Evolutionary conservation across 2,113 vertebrate species (phyloP).

Genomic region (Sorex fumeus): DNA sequence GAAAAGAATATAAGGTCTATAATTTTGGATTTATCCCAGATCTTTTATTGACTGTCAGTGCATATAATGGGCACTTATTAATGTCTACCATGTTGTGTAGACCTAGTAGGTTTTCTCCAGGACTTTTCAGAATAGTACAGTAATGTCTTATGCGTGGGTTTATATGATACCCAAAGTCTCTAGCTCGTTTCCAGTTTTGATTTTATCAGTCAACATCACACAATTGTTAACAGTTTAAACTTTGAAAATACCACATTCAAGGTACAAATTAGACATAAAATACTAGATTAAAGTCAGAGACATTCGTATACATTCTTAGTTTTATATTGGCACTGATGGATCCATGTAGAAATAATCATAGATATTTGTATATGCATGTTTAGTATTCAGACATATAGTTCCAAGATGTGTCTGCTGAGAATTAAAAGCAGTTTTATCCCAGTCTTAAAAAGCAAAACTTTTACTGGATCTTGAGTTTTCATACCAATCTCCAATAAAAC

Average conservation of each 20-base stretch:
- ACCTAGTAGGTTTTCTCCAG: neutral
- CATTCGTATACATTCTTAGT: neutral
- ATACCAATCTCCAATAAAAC: neutral
- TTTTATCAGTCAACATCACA: neutral
- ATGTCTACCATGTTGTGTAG: neutral
- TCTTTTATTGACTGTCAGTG: conserved; percentile 17
- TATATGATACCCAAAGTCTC: neutral
- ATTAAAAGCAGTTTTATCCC: neutral
- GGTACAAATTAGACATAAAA: neutral
- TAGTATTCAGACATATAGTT: neutral
- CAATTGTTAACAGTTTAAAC: neutral
- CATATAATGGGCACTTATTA: neutral
- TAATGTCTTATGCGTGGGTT: neutral
- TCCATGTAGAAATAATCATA: neutral
- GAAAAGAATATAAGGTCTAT: neutral
- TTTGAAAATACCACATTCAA: neutral
- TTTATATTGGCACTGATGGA: neutral
- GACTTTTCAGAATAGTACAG: neutral
- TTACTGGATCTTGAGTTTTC: neutral
- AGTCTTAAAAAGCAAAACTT: neutral
- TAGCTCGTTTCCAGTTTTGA: neutral
- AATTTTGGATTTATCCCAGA: neutral
- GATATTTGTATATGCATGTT: neutral
- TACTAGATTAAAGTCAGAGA: neutral
- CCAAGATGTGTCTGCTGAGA: neutral